Percentiles rank a stretch among this genome's conserved stretches.
Evolutionary conservation across 2,888 invertebrate species (phyloP).

Genomic region (Leucophenga maculata): DNA sequence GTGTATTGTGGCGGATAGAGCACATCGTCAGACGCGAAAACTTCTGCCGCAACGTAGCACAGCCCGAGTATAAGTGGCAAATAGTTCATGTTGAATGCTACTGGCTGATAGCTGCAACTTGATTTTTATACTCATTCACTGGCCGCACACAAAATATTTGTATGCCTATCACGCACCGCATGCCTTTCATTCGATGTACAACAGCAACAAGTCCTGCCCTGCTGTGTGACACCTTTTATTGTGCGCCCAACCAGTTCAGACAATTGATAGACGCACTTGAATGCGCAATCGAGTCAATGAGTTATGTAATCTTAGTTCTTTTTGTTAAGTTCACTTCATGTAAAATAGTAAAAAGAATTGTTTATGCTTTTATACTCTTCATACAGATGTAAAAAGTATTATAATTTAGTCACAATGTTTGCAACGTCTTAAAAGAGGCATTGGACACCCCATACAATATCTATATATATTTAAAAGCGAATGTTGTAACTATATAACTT

Average conservation of each 20-base stretch:
- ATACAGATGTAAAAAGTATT: too few relatives aligned
- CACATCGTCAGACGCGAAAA: conserved; percentile 33
- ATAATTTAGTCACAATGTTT: too few relatives aligned
- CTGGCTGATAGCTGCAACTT: conserved; percentile 1
- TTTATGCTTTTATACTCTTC: too few relatives aligned
- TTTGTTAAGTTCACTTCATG: background rate
- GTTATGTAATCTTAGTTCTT: background rate
- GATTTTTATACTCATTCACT: background rate
- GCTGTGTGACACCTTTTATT: background rate
- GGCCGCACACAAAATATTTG: too few relatives aligned
- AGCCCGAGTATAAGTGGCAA: background rate
- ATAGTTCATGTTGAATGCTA: background rate
- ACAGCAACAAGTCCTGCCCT: too few relatives aligned
- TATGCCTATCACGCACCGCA: background rate
- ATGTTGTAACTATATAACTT: too few relatives aligned
- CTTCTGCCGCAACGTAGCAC: background rate
- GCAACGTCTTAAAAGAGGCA: too few relatives aligned
- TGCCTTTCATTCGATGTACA: background rate
- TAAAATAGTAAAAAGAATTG: too few relatives aligned
- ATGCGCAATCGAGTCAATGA: conserved; percentile 9
- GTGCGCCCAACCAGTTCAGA: background rate
- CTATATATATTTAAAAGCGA: too few relatives aligned
- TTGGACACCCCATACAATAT: too few relatives aligned
- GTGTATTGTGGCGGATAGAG: conserved; percentile 59
- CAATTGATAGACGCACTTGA: conserved; percentile 4